Conservation (phyloP, 2,113 vertebrate species). For the Megaceryle maxima region DNA sequence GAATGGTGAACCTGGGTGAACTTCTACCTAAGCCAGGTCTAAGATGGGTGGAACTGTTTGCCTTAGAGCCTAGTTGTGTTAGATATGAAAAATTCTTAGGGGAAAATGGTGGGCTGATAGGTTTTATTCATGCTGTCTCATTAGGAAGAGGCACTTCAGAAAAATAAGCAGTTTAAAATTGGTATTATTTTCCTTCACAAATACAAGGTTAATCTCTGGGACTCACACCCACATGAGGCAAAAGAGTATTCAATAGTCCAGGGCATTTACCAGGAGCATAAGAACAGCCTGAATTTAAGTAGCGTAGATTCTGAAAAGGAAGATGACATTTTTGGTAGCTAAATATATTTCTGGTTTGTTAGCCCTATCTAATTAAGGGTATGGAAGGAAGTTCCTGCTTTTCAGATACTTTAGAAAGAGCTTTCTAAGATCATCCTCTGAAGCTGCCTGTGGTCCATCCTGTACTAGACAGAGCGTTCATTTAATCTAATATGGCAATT, state of each 20-base stretch:
- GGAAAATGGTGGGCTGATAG: background rate
- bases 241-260: background rate
- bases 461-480: background rate
- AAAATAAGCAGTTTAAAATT: background rate
- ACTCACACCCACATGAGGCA: background rate
- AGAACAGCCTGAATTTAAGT: background rate
- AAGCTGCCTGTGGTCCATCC: background rate
- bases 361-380: background rate
- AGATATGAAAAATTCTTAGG: background rate
- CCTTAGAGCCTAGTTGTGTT: background rate
- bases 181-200: background rate
- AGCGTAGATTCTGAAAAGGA: background rate
- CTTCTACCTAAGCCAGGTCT: background rate
- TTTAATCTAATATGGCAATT: background rate
- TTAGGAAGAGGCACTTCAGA: background rate
- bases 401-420: background rate
- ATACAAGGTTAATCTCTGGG: background rate
- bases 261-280: background rate
- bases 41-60: background rate
- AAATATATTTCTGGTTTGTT: background rate
- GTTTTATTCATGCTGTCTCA: background rate
- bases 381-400: background rate
- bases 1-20: background rate
- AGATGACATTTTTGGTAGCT: background rate
- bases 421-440: background rate